Percentiles rank a stretch among this genome's conserved stretches.
phyloP scores from a whole-genome alignment of 92 coral and sea anemone species.

The Palythoa heliodiscus region DNA sequence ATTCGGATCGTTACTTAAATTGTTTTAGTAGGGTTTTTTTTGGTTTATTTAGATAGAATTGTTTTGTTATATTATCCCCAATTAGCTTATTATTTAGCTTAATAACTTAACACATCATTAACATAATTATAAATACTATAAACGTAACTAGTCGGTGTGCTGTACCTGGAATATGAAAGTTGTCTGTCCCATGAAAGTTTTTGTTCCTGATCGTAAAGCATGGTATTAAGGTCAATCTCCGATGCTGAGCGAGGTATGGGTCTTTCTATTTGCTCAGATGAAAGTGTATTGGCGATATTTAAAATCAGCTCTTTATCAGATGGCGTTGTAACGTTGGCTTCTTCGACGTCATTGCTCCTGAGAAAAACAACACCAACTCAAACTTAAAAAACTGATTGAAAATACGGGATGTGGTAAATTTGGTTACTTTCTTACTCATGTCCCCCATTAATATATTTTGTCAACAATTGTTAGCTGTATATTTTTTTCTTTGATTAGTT shows the following conservation, averaged over 20 bases:
- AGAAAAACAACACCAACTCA: not conserved
- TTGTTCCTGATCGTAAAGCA: slow-evolving; percentile 8
- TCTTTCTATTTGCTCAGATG: not conserved
- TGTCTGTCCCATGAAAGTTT: slow-evolving; percentile 9
- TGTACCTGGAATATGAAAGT: slow-evolving; percentile 32
- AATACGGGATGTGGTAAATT: no score
- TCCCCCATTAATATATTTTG: no score
- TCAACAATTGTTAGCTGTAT: not conserved
- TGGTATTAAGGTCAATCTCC: not conserved
- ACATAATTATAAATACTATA: no score
- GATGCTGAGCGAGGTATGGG: slow-evolving; percentile 27
- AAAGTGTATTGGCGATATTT: not conserved
- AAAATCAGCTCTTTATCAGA: not conserved
- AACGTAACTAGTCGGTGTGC: not conserved
- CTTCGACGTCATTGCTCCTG: not conserved
- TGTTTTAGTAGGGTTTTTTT: no score
- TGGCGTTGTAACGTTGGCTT: not conserved
- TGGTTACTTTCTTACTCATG: no score
- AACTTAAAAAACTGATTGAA: not conserved
- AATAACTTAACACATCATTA: no score
- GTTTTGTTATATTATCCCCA: no score
- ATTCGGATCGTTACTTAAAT: no score
- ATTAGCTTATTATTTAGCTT: no score
- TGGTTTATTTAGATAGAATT: no score
- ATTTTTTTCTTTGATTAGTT: not conserved